A percentile compares a stretch with the other conserved stretches of the same genome.
Evolutionary conservation across 2,797 vertebrate species (phyloP).

Genomic region (Eulemur albifrons): DNA sequence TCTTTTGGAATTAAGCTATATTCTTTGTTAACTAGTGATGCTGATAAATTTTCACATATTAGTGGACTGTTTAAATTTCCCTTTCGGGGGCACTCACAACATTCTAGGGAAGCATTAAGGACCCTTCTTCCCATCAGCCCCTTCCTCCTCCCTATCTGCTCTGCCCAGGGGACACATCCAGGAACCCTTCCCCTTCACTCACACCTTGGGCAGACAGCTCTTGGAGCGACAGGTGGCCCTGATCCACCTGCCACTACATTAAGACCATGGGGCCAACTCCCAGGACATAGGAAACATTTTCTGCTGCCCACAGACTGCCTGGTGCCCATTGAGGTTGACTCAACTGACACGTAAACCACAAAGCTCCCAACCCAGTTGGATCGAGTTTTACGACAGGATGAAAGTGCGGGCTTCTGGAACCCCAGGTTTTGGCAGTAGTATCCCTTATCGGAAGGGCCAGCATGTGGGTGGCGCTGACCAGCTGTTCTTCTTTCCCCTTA

Average conservation of each 20-base stretch:
- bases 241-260: not conserved
- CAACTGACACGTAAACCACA: constrained; percentile 36
- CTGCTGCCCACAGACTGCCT: constrained; percentile 59
- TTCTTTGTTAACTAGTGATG: not conserved
- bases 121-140: not conserved
- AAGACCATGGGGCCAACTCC: constrained; percentile 7
- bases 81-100: not conserved
- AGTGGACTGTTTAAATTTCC: not conserved
- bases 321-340: not conserved
- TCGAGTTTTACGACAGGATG: constrained; percentile 72
- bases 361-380: not conserved
- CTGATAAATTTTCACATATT: not conserved
- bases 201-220: not conserved
- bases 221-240: not conserved
- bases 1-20: not conserved
- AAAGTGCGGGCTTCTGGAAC: constrained; percentile 47
- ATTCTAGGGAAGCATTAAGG: not conserved
- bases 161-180: not conserved
- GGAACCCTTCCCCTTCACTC: not conserved
- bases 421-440: constrained; percentile 45
- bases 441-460: constrained; percentile 54
- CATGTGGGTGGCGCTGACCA: constrained; percentile 52
- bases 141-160: not conserved
- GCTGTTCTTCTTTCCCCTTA: constrained; percentile 60
- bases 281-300: constrained; percentile 46